Base-by-base conservation (phyloP, 2,113 vertebrate genomes). In the Vulpes ferrilata region DNA sequence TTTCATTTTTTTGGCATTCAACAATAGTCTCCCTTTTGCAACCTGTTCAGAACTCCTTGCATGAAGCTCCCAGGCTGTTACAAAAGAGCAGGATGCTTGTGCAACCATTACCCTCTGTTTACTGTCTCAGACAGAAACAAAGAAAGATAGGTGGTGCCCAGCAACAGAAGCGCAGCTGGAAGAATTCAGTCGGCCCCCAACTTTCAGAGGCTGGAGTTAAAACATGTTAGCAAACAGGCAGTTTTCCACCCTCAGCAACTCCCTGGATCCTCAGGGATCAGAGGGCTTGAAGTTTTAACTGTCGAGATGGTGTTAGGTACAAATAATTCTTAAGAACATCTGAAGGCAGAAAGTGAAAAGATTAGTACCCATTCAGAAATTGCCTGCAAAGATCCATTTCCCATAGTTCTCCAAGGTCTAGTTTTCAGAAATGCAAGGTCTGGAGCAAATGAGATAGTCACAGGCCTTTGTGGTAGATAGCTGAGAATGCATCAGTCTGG, bases 71-170 rank as follows among this genome's bases (percentile, higher is more conserved):
- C 88, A 93, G 84, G 79, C 96, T 43, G 71, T 88, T 79, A 98
- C 92, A 98, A 92, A 94, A 94, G 94, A 64, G 73, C 91, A 95
- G 92, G 94, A 90, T 94, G 84, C 93, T 94, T 94, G 67, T 62
- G 92, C 97, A 96, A 93, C 85, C 80, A 0, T 0, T 74, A 93
- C 88, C 93, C 97, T 98, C 97, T 98, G 87, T 98, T 97, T 96
- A 35, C 86, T 55, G 71, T 96, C 93, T 97, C 67, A 60, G 78
- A 90, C 48, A 85, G 93, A 93, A 83, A 98, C 96, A 98, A 97
- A 97, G 95, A 69, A 85, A 97, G 97, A 95, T 79, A 97, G 93
- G 95, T 95, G 90, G 95, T 95, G 90, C 97, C 97, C 60, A 53
- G 97, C 97, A 98, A 98, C 95, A 35, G 69, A 88, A 93, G 94